A percentile compares a stretch with the other conserved stretches of the same genome.
phyloP scores from a whole-genome alignment of 2,888 invertebrate species.

The Caenorhabditis wallacei region DNA sequence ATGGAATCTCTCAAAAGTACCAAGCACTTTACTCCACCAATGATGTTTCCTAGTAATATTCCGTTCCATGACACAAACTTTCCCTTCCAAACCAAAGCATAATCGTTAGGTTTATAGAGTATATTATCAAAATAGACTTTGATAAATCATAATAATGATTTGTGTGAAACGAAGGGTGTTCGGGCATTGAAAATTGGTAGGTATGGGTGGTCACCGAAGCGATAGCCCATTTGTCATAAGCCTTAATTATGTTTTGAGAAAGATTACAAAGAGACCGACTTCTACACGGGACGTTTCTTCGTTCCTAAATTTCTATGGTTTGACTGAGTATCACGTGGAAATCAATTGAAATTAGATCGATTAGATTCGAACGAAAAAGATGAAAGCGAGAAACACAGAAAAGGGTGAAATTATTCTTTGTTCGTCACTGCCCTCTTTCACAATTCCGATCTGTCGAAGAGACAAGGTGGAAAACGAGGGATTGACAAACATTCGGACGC shows the following conservation, averaged over 20 bases:
- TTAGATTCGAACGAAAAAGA: slow-evolving; percentile 1
- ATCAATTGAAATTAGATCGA: not conserved
- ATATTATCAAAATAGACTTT: slow-evolving; percentile 36
- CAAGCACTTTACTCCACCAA: slow-evolving; percentile 41
- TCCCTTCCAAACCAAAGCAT: slow-evolving; percentile 34
- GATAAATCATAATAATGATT: slow-evolving; percentile 10
- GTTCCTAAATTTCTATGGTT: not conserved
- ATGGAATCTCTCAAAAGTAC: slow-evolving; percentile 23
- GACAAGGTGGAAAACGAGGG: slow-evolving; percentile 55
- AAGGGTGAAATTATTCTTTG: slow-evolving; percentile 33
- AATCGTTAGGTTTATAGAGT: slow-evolving; percentile 1
- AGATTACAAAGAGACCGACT: not conserved
- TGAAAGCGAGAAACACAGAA: slow-evolving; percentile 33
- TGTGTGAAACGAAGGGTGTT: not conserved
- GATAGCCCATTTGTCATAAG: slow-evolving; percentile 23
- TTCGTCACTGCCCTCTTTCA: slow-evolving; percentile 18
- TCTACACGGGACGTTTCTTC: not conserved
- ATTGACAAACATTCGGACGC: slow-evolving; percentile 50
- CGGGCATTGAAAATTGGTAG: slow-evolving; percentile 17
- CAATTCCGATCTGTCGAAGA: slow-evolving; percentile 38
- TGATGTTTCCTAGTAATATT: slow-evolving; percentile 29
- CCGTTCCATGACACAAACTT: slow-evolving; percentile 10
- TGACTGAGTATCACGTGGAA: slow-evolving; percentile 1
- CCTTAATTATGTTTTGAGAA: slow-evolving; percentile 28
- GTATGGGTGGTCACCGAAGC: slow-evolving; percentile 20